Evolutionary conservation across 2,888 invertebrate species (phyloP).

Genomic region (Tiphia femorata): DNA sequence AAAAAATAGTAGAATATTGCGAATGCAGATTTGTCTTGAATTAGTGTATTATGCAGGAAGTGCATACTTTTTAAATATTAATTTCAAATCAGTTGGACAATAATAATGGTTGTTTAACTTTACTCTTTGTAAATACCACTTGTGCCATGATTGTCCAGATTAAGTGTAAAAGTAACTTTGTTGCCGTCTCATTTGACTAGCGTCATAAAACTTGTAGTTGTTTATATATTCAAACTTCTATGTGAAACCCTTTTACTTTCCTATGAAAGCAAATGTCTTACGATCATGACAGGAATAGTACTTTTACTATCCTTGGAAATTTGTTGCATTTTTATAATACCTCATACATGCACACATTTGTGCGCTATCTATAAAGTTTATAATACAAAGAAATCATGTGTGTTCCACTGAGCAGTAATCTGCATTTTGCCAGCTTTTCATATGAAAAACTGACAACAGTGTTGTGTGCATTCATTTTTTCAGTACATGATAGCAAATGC

Average conservation of each 20-base stretch:
- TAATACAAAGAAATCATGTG: too few relatives aligned
- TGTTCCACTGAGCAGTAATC: too few relatives aligned
- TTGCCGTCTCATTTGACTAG: constrained; percentile 10
- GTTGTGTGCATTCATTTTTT: too few relatives aligned
- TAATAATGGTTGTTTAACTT: constrained; percentile 19
- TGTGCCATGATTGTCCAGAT: constrained; percentile 39
- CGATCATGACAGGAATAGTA: too few relatives aligned
- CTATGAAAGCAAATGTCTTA: background rate
- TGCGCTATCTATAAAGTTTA: too few relatives aligned
- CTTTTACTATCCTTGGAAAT: too few relatives aligned
- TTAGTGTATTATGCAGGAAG: constrained; percentile 6
- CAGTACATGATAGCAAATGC: too few relatives aligned
- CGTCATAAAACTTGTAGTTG: too few relatives aligned
- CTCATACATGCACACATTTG: too few relatives aligned
- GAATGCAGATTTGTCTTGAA: constrained; percentile 26
- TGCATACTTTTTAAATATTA: constrained; percentile 28
- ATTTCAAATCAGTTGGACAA: constrained; percentile 28
- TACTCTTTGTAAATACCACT: constrained; percentile 30
- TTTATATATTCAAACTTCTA: background rate
- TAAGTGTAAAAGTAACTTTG: constrained; percentile 24
- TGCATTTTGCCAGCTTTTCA: too few relatives aligned
- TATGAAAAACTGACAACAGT: too few relatives aligned
- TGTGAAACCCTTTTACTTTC: background rate
- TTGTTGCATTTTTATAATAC: too few relatives aligned
- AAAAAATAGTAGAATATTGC: constrained; percentile 20